Percentiles rank a stretch among this genome's conserved stretches.
phyloP scores from a whole-genome alignment of 2,888 invertebrate genomes.

The Bhutanitis thaidina region DNA sequence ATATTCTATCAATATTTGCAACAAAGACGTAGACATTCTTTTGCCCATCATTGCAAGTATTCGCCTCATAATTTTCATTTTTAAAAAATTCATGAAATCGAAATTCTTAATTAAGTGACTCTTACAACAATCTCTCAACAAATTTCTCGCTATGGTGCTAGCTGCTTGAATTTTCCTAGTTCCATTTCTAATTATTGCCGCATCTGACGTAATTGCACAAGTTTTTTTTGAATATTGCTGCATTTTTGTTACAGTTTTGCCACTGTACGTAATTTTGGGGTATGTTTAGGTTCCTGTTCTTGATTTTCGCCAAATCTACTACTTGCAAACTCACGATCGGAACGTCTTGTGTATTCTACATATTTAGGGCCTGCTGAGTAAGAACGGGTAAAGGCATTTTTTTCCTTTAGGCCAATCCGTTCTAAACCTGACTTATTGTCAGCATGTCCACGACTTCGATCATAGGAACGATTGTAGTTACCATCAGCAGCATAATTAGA shows the following conservation, averaged over 20 bases:
- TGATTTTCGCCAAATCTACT: not conserved
- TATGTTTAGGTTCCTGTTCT: not conserved
- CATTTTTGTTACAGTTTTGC: not conserved
- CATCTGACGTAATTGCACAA: not conserved
- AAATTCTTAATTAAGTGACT: not conserved
- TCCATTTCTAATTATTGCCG: not conserved
- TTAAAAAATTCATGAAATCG: not conserved
- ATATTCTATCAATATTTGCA: slow-evolving; percentile 2
- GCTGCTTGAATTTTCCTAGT: slow-evolving; percentile 5
- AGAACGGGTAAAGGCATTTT: not conserved
- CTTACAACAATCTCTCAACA: not conserved
- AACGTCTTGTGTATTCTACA: not conserved
- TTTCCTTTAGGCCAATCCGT: not conserved
- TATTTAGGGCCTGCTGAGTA: not conserved
- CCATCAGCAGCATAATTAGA: not conserved
- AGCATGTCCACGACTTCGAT: not conserved
- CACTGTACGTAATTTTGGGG: not conserved
- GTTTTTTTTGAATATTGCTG: not conserved
- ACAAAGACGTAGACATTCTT: not conserved
- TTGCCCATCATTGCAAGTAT: slow-evolving; percentile 5
- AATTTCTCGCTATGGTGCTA: not conserved
- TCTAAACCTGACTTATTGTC: not conserved
- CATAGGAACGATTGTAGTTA: not conserved
- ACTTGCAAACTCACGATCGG: not conserved
- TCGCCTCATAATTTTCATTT: slow-evolving; percentile 1